Evolutionary conservation across 2,888 invertebrate genomes (phyloP), one percentile per base, ranked within the genome.

Genomic region (Euclidia mi): DNA sequence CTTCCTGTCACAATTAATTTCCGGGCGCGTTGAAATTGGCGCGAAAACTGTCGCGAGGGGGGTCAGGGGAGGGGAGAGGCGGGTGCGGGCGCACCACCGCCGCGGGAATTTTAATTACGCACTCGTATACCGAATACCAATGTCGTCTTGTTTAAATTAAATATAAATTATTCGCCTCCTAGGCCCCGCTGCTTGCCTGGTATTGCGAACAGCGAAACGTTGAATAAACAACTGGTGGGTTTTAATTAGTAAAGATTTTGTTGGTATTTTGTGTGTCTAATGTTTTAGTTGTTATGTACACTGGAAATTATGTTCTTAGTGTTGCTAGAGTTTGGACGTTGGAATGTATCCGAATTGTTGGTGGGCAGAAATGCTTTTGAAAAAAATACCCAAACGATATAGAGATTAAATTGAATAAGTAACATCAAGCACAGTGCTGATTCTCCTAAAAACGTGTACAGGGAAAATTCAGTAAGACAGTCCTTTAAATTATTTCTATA

Each of bases 1-100:
- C 94, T 94, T 94, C 91, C 94, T 94, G 94, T 94, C 94, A 94
- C 94, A 92, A 94, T 94, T 94, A 94, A 94, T 94, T 94, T 94
- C 94, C 94, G 94, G 90, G 88, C 88, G 92, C 91, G 94, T 90
- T 92, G 94, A 93, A 94, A 94, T 94, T 94, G 94, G 94, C 94
- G 94, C 94, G 94, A 94, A 94, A 94, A 94, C 91, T 93, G 94
- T 93, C 92, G 94, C 90, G 87, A 82, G 83, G 68, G 84, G 80
- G 57, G 69, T 71, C 67, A 59, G 72, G 51, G 50, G 60, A 52
- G 48, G 52, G 64, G 51, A 37, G 62, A 71, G 71, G 70, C 66
- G 76, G 75, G 79, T 79, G 76, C 77, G 85, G 81, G 84, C 82
- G 83, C 72, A 79, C 86, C 85, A 88, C 91, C 89, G 87, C 93